Percentiles rank a stretch among this genome's conserved stretches.
Conservation (phyloP, 2,888 invertebrate genomes). For the Drosophila peninsularis region DNA sequence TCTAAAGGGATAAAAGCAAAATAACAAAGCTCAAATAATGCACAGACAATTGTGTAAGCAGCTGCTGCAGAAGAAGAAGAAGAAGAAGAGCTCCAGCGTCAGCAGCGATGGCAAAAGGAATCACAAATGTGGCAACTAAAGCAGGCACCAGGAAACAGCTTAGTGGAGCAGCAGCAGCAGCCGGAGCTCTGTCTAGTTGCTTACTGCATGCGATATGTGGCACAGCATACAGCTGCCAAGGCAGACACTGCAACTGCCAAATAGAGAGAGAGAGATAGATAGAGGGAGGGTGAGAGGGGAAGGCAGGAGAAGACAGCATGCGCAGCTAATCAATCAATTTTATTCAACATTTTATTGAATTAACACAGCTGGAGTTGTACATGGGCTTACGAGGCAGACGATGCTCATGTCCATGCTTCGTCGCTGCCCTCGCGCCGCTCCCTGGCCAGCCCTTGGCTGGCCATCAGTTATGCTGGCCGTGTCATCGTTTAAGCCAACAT, state of each 20-base stretch:
- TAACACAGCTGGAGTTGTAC: conserved; percentile 34
- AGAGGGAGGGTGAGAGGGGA: background rate
- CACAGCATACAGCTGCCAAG: background rate
- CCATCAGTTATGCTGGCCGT: conserved; percentile 1
- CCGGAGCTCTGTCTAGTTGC: conserved; percentile 12
- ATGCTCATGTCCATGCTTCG: background rate
- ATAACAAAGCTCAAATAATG: conserved; percentile 78
- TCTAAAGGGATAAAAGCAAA: conserved; percentile 68
- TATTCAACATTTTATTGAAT: conserved; percentile 61
- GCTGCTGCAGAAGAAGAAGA: conserved; percentile 1
- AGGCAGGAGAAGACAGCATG: background rate
- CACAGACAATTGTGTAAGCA: conserved; percentile 75
- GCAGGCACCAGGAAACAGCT: conserved; percentile 46
- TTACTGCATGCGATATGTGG: conserved; percentile 25
- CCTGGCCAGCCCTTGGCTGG: background rate
- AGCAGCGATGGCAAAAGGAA: conserved; percentile 56
- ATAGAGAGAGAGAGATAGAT: background rate
- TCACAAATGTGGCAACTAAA: conserved; percentile 69
- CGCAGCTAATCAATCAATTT: conserved; percentile 70
- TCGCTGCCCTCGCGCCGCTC: background rate
- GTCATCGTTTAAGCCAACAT: conserved; percentile 46
- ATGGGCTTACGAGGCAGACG: background rate
- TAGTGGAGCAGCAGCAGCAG: conserved; percentile 32
- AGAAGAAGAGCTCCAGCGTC: conserved; percentile 1
- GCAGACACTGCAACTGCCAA: conserved; percentile 1